Evolutionary conservation across 2,888 invertebrate genomes (phyloP), one percentile per base, ranked within the genome.

Genomic region (Aporophyla nigra): DNA sequence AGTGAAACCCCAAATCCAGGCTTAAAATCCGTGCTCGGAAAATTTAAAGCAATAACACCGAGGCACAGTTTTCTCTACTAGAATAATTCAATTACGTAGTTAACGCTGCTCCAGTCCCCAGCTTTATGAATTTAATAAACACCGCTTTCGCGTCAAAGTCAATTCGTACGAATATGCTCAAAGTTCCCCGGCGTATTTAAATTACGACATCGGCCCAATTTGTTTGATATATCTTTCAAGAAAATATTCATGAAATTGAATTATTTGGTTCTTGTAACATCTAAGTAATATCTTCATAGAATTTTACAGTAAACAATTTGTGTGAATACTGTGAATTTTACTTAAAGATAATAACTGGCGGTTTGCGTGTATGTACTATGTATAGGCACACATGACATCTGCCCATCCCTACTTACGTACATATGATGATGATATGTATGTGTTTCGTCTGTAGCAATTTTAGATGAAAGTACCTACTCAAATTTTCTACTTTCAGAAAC

Each of bases 81-180:
- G 71, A 71, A 68, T 76, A 76, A 85, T 82, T 85, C 62, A 71
- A 77, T 85, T 80, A 80, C 74, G 77, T 71, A 69, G 71, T 86
- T 79, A 76, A 71, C 74, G 71, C 68, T 76, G 61, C 71, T 80
- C 76, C 56, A 59, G 70, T 66, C 70, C 69, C 73, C 40, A 63
- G 63, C 76, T 80, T 85, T 78, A 79, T 83, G 74, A 79, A 85
- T 86, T 79, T 80, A 82, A 85, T 86, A 79, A 86, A 83, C 86
- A 80, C 72, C 49, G 76, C 66, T 74, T 74, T 83, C 46, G 59
- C 72, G 80, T 74, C 83, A 79, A 78, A 86, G 69, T 86, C 72
- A 73, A 73, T 66, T 71, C 70, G 72, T 63, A 74, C 73, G 70
- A 78, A 72, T 74, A 59, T 61, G 65, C 51, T 71, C 19, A 33